Percentiles rank a stretch among this genome's conserved stretches.
Evolutionary conservation across 1,140 invertebrate genomes (phyloP).

Genomic region (Paramacrobiotus metropolitanus): DNA sequence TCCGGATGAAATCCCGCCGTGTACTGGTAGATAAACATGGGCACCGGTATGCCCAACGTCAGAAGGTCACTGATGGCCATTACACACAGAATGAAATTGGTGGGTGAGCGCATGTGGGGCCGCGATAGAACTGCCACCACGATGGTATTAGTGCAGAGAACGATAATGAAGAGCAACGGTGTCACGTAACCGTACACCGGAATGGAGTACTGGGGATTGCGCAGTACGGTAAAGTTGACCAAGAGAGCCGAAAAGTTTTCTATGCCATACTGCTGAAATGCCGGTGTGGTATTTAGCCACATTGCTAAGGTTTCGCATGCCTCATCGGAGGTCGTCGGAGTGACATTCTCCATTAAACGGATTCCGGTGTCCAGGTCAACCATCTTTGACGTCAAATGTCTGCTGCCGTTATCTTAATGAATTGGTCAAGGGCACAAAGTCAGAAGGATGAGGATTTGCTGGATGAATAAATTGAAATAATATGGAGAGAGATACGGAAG

Average conservation of each 20-base stretch:
- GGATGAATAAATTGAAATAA: too few relatives aligned
- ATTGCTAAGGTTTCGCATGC: too few relatives aligned
- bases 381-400: too few relatives aligned
- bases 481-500: too few relatives aligned
- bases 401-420: too few relatives aligned
- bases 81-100: constrained; percentile 39
- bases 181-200: constrained; percentile 46
- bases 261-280: too few relatives aligned
- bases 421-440: too few relatives aligned
- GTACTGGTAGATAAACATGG: constrained; percentile 55
- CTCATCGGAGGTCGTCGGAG: too few relatives aligned
- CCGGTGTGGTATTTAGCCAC: too few relatives aligned
- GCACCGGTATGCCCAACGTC: constrained; percentile 31
- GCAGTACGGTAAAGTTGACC: background rate
- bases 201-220: constrained; percentile 27
- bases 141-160: constrained; percentile 65
- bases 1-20: constrained; percentile 59
- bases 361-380: too few relatives aligned
- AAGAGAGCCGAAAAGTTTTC: background rate
- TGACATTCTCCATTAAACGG: too few relatives aligned
- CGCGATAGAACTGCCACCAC: constrained; percentile 46
- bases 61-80: constrained; percentile 84
- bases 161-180: constrained; percentile 58
- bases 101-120: constrained; percentile 38
- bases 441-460: too few relatives aligned